Evolutionary conservation across 2,888 invertebrate species (phyloP).

Genomic region (Cephus rjabovi): DNA sequence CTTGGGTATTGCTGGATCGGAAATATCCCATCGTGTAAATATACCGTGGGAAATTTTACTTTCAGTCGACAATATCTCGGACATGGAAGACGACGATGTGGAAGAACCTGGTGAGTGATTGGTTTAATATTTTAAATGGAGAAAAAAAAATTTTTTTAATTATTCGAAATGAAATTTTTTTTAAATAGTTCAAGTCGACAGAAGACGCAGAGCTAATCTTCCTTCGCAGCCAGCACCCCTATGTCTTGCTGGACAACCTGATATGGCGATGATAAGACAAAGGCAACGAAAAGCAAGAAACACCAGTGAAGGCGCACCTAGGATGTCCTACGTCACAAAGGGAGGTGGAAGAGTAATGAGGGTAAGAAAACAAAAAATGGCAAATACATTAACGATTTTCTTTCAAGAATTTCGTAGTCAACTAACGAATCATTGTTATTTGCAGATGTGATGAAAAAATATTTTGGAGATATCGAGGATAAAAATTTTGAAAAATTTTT

Average conservation of each 20-base stretch:
- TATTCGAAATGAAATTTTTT: too few relatives aligned
- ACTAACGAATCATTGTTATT: background rate
- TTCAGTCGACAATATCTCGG: slow-evolving; percentile 7
- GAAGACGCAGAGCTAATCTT: background rate
- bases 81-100: background rate
- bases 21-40: background rate
- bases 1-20: background rate
- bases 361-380: background rate
- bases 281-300: background rate
- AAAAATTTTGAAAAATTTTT: background rate
- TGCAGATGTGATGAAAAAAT: background rate
- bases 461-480: background rate
- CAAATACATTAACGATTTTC: background rate
- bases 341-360: slow-evolving; percentile 1
- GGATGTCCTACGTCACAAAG: background rate
- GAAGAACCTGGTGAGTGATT: background rate
- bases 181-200: background rate
- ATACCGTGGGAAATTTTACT: background rate
- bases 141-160: background rate
- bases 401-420: rapidly evolving
- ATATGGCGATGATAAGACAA: background rate
- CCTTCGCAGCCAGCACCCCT: background rate
- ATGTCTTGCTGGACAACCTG: background rate
- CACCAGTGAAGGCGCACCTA: background rate
- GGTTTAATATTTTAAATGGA: background rate